Percentiles rank a stretch among this genome's conserved stretches.
These are phyloP conservation scores for Pachydiplax longipennis DNA, from an alignment of 2,888 invertebrate genomes.

Conservation along the genomic window DNA sequence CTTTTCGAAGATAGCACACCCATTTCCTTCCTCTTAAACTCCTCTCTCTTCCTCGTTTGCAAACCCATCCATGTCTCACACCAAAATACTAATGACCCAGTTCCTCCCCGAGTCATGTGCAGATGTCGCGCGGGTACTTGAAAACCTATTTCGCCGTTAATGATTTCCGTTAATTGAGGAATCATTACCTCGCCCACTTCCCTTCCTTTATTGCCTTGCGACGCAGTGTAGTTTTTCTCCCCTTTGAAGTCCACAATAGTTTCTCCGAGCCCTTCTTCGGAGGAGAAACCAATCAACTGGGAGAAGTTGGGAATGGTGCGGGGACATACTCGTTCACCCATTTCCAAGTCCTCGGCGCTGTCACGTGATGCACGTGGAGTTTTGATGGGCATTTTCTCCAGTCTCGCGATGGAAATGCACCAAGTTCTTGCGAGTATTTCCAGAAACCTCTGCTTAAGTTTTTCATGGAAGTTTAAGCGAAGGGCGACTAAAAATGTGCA, in stretches of 20 bases:
- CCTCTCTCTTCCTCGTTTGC: background rate
- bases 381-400: background rate
- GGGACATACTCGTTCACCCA: background rate
- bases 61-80: background rate
- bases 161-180: conserved; percentile 40
- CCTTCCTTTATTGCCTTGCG: background rate
- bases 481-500: background rate
- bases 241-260: no score
- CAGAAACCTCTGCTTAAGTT: background rate
- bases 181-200: conserved; percentile 27
- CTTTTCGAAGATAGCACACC: background rate
- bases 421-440: background rate
- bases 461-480: background rate
- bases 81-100: conserved; percentile 24
- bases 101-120: background rate
- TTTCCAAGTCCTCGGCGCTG: no score
- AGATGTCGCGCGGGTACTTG: conserved; percentile 15
- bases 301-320: background rate
- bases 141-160: conserved; percentile 26
- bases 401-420: no score
- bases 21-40: background rate
- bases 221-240: background rate
- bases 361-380: background rate
- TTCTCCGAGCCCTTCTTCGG: background rate
- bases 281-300: background rate